Evolutionary conservation across 2,888 invertebrate species (phyloP).

Genomic region (Andrena flavipes): DNA sequence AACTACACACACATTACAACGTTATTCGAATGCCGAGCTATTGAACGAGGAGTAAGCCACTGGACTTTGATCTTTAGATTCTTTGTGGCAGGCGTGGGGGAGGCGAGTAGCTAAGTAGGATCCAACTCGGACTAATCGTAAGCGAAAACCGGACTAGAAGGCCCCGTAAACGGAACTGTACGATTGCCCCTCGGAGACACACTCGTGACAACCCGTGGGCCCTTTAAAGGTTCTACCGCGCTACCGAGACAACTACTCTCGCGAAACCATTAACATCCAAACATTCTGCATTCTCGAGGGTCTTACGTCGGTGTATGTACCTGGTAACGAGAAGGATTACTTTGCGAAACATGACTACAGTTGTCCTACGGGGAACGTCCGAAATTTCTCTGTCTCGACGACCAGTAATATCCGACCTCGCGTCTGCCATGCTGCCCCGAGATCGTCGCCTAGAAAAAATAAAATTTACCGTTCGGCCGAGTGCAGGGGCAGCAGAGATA

Average conservation of each 20-base stretch:
- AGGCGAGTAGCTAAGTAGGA: neutral
- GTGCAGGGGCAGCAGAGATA: slow-evolving; percentile 29
- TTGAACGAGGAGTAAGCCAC: slow-evolving; percentile 6
- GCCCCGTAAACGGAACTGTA: too few species aligned
- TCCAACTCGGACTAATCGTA: slow-evolving; percentile 12
- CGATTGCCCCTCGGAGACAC: too few species aligned
- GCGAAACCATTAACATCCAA: neutral
- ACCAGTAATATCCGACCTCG: slow-evolving; percentile 15
- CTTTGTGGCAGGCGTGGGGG: neutral
- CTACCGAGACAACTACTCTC: too few species aligned
- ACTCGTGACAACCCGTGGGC: too few species aligned
- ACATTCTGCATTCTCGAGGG: neutral
- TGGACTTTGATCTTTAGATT: neutral
- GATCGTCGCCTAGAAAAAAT: slow-evolving; percentile 74
- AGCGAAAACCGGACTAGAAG: slow-evolving; percentile 12
- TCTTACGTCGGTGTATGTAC: neutral
- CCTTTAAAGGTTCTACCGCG: too few species aligned
- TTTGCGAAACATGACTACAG: slow-evolving; percentile 46
- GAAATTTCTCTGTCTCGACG: slow-evolving; percentile 22
- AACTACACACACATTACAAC: slow-evolving; percentile 71
- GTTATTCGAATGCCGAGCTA: slow-evolving; percentile 41
- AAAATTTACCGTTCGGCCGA: slow-evolving; percentile 66
- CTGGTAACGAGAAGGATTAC: neutral
- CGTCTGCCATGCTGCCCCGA: neutral
- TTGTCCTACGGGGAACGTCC: slow-evolving; percentile 31